These are phyloP conservation scores for Amphiprion clarkii DNA, from an alignment of 2,797 vertebrate genomes.

Conservation along the genomic window DNA sequence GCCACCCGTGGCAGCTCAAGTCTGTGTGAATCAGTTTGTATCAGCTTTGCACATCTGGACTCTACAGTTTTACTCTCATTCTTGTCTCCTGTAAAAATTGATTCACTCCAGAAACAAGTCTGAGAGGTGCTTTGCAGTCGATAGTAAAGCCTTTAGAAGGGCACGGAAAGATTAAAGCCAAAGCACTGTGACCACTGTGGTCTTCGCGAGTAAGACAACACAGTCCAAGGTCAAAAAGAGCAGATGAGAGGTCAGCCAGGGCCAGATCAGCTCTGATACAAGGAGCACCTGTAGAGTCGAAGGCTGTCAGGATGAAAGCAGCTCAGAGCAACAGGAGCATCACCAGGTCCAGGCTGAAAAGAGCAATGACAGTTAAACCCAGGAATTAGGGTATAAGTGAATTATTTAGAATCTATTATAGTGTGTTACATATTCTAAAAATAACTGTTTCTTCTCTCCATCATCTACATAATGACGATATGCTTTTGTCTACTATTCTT, in stretches of 20 bases:
- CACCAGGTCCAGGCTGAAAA: conserved; percentile 18
- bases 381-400: neutral
- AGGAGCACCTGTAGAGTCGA: conserved; percentile 33
- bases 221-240: conserved; percentile 54
- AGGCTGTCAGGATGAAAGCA: conserved; percentile 31
- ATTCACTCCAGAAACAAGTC: conserved; percentile 29
- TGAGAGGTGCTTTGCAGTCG: conserved; percentile 31
- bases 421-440: neutral
- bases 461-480: too few species aligned
- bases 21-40: conserved; percentile 21
- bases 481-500: too few species aligned
- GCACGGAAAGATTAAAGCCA: conserved; percentile 57
- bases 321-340: neutral
- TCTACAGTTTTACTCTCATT: conserved; percentile 19
- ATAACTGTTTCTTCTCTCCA: too few species aligned
- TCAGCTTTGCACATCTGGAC: conserved; percentile 51
- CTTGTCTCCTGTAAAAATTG: conserved; percentile 33
- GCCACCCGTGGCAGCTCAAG: conserved; percentile 3
- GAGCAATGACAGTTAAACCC: neutral
- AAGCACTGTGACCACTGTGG: conserved; percentile 34
- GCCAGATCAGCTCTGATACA: conserved; percentile 35
- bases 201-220: conserved; percentile 40
- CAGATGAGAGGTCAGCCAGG: conserved; percentile 40
- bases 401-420: neutral
- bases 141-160: conserved; percentile 38